Conservation (phyloP, 2,888 invertebrate genomes). For the Noctua pronuba region DNA sequence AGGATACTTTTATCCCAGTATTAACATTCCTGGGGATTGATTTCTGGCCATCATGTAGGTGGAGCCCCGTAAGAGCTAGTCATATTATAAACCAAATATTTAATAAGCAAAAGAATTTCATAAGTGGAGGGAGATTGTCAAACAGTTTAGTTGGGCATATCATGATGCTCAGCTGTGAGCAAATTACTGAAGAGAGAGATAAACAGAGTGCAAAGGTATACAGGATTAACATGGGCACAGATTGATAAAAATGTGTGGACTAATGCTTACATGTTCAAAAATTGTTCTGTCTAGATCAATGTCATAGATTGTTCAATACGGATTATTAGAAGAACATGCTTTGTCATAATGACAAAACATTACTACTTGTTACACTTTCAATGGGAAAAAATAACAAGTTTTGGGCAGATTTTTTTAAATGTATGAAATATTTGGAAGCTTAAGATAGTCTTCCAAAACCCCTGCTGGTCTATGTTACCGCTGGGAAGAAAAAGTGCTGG, state of each 20-base stretch:
- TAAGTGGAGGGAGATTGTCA: neutral
- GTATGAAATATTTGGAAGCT: too few relatives aligned
- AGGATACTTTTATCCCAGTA: neutral
- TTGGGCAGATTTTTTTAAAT: too few relatives aligned
- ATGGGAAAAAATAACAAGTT: neutral
- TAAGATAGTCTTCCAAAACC: neutral
- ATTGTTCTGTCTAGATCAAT: neutral
- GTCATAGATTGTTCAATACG: neutral
- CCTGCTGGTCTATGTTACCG: neutral
- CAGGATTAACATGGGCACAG: neutral
- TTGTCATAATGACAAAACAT: slow-evolving; percentile 1
- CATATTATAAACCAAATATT: neutral
- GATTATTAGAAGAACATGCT: neutral
- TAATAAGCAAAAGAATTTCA: neutral
- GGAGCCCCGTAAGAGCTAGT: neutral
- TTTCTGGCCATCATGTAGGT: neutral
- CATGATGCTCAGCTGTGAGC: neutral
- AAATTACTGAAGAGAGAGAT: neutral
- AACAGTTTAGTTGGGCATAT: neutral
- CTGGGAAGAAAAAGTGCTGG: neutral
- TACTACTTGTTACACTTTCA: neutral
- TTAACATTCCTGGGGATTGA: neutral
- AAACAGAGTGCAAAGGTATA: neutral
- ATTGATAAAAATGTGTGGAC: neutral
- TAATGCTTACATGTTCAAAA: neutral